Evolutionary conservation across 2,888 invertebrate genomes (phyloP), one percentile per base, ranked within the genome.

Genomic region (Drosophila mulleri): DNA sequence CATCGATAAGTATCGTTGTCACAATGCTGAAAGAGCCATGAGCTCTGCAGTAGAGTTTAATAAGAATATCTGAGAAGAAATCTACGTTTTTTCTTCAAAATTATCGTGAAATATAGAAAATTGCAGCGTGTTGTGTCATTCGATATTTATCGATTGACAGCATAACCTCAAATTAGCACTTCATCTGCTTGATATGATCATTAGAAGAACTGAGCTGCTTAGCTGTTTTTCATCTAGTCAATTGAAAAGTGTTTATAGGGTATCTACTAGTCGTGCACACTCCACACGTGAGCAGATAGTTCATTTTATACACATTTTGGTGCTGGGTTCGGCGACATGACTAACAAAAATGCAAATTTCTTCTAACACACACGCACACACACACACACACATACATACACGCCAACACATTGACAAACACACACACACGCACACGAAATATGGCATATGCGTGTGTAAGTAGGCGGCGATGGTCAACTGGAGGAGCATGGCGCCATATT

Each of bases 401-500:
- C 63, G 70, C 61, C 39, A 61, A 67, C 64, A 71, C 64, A 59
- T n/a, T 11, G 26, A 48, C 48, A 67, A 26, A 47, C 9, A 50
- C 37, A n/a, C 32, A n/a, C n/a, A 29, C 61, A 66, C 67, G 72
- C 63, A 67, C 61, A 62, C 63, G 54, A 7, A 29, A 29, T 29
- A 8, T 32, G 32, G 7, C 63, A n/a, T n/a, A 45, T 5, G 48
- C 9, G 39, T 16, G 6, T n/a, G 48, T 16, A 47, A 44, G 53
- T 66, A 78, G 77, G 56, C 54, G 66, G 44, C 41, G 60, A 59
- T 32, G 71, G 18, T 29, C 54, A 78, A 52, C 60, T 71, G 71
- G 64, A 78, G 52, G 76, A 77, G 58, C 75, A 75, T 47, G 91
- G 91, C 26, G 90, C 91, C 60, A 82, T 91, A 35, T 80, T 92